These are phyloP conservation scores for Caenorhabditis sulstoni DNA, from an alignment of 2,888 invertebrate genomes.

Conservation along the genomic window DNA sequence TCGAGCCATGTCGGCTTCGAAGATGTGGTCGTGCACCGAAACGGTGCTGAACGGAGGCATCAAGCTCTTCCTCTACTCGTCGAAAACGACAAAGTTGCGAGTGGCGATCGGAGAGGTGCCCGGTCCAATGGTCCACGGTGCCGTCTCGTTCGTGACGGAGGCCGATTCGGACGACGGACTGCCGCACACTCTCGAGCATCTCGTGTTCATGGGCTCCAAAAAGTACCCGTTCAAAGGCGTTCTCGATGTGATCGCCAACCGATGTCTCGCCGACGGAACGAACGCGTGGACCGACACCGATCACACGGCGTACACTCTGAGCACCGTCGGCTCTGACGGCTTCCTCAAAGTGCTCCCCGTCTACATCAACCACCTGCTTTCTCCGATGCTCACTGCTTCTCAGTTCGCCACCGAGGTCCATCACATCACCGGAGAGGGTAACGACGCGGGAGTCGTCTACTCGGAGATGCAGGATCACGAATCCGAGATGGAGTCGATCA, in stretches of 20 bases:
- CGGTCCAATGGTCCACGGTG: constrained; percentile 92
- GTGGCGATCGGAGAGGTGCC: constrained; percentile 90
- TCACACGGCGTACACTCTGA: constrained; percentile 92
- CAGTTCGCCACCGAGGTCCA: constrained; percentile 93
- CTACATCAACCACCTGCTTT: constrained; percentile 91
- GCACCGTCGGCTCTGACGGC: constrained; percentile 90
- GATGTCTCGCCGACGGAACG: constrained; percentile 84
- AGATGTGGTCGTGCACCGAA: constrained; percentile 66
- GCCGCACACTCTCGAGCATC: constrained; percentile 93
- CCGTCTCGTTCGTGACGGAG: constrained; percentile 91
- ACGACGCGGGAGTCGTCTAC: constrained; percentile 95
- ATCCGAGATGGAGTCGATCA: constrained; percentile 78
- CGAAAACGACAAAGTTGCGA: constrained; percentile 83
- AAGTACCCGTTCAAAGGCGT: constrained; percentile 85
- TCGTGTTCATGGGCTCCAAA: constrained; percentile 92
- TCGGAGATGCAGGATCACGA: constrained; percentile 88
- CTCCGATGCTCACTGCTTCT: constrained; percentile 89
- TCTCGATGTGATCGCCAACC: constrained; percentile 89
- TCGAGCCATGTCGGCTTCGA: constrained; percentile 47
- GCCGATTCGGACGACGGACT: constrained; percentile 93
- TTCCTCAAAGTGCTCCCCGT: constrained; percentile 92
- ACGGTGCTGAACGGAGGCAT: constrained; percentile 64
- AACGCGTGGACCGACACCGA: constrained; percentile 92
- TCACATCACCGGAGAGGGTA: constrained; percentile 90
- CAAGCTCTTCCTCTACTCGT: constrained; percentile 62